Conservation (phyloP, 2,797 vertebrate species). For the Cichlasoma orientale region DNA sequence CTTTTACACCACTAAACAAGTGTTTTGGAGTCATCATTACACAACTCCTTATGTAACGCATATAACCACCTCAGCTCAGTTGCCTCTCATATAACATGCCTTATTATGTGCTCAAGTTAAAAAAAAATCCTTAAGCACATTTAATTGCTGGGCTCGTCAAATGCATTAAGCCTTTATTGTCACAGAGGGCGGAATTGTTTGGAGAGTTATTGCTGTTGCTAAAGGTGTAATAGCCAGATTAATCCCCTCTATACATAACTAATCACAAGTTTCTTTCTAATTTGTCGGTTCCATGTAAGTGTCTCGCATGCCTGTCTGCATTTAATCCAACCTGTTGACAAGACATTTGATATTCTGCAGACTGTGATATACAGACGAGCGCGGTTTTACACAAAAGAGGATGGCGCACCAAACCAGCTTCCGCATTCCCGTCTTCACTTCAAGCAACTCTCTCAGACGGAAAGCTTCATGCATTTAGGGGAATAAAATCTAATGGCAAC, state of each 20-base stretch:
- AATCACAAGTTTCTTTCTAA: conserved; percentile 12
- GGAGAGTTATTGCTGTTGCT: conserved; percentile 4
- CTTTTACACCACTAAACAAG: not conserved
- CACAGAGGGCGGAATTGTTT: conserved; percentile 37
- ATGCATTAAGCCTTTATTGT: conserved; percentile 23
- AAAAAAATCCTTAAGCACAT: conserved; percentile 19
- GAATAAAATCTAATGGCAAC: not conserved
- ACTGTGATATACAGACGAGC: not conserved
- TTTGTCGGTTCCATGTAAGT: conserved; percentile 26
- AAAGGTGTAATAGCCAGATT: conserved; percentile 26
- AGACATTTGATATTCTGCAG: not conserved
- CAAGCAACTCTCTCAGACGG: not conserved
- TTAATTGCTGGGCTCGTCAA: conserved; percentile 31
- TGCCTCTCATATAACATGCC: conserved; percentile 34
- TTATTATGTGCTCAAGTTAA: conserved; percentile 16
- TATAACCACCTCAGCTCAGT: not conserved
- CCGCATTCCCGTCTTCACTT: not conserved
- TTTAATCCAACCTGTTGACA: conserved; percentile 26
- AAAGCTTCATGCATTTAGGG: not conserved
- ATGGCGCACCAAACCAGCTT: conserved; percentile 6
- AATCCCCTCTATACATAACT: conserved; percentile 2
- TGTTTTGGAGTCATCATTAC: not conserved
- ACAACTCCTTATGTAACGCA: not conserved
- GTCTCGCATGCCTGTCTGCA: not conserved
- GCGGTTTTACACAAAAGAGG: not conserved